Evolutionary conservation across 1,140 invertebrate species (phyloP).

Genomic region (Pachypsylla venusta): DNA sequence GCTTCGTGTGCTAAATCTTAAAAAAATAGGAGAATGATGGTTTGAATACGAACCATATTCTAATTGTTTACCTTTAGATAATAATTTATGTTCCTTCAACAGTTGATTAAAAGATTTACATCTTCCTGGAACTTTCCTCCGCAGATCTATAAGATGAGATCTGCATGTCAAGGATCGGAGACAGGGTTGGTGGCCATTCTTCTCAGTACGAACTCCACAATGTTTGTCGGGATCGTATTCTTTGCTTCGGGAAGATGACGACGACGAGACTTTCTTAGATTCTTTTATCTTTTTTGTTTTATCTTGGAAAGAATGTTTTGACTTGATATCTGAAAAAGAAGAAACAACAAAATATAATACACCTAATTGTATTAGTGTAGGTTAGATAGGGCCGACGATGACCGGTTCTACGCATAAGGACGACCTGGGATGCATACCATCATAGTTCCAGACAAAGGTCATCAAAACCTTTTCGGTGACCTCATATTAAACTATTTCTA

Average conservation of each 20-base stretch:
- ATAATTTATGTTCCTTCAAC: conserved; percentile 49
- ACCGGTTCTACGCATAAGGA: too few species aligned
- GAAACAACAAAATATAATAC: too few species aligned
- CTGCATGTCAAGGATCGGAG: conserved; percentile 70
- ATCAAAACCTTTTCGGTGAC: too few species aligned
- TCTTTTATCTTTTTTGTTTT: conserved; percentile 2
- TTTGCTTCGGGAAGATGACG: conserved; percentile 42
- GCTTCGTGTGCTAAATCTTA: too few species aligned
- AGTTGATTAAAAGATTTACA: conserved; percentile 64
- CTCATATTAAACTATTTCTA: too few species aligned
- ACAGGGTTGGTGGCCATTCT: conserved; percentile 49
- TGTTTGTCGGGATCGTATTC: conserved; percentile 69
- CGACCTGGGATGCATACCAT: too few species aligned
- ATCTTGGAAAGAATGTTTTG: background rate
- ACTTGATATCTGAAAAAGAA: background rate
- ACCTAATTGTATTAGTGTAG: too few species aligned
- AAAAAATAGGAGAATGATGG: too few species aligned
- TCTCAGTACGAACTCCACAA: conserved; percentile 55
- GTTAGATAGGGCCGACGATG: too few species aligned
- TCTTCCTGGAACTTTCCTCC: conserved; percentile 53
- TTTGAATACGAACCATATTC: too few species aligned
- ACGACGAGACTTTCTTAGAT: background rate
- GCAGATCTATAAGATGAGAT: conserved; percentile 57
- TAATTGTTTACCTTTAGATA: too few species aligned
- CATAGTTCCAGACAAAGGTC: too few species aligned